Conservation (phyloP, 2,113 vertebrate genomes). For the Trematocara marginatum region DNA sequence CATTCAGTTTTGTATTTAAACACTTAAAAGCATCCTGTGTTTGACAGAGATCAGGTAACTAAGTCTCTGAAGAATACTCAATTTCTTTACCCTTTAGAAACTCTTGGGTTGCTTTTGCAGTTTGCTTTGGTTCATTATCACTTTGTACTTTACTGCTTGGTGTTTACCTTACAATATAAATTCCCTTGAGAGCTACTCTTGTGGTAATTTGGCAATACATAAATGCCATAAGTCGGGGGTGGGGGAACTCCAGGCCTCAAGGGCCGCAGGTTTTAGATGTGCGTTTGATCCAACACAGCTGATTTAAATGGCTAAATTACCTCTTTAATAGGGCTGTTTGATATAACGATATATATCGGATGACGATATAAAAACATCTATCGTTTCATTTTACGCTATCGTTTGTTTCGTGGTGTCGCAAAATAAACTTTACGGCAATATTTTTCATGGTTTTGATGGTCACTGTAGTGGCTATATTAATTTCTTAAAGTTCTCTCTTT, state of each 20-base stretch:
- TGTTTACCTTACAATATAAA: not conserved
- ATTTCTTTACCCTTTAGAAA: not conserved
- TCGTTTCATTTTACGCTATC: too few relatives aligned
- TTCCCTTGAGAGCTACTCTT: not conserved
- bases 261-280: not conserved
- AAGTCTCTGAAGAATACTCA: not conserved
- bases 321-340: not conserved
- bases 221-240: not conserved
- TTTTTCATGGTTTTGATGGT: too few relatives aligned
- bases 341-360: too few relatives aligned
- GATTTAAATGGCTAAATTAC: not conserved
- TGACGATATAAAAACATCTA: too few relatives aligned
- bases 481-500: too few relatives aligned
- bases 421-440: too few relatives aligned
- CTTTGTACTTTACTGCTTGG: not conserved
- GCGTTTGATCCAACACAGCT: not conserved
- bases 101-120: fast-evolving
- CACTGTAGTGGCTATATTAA: too few relatives aligned
- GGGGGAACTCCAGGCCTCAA: not conserved
- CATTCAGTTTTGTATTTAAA: not conserved
- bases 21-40: not conserved
- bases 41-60: not conserved
- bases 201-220: not conserved
- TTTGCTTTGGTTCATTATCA: not conserved
- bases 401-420: too few relatives aligned